phyloP scores from a whole-genome alignment of 2,888 invertebrate genomes.

The Nowickia ferox region DNA sequence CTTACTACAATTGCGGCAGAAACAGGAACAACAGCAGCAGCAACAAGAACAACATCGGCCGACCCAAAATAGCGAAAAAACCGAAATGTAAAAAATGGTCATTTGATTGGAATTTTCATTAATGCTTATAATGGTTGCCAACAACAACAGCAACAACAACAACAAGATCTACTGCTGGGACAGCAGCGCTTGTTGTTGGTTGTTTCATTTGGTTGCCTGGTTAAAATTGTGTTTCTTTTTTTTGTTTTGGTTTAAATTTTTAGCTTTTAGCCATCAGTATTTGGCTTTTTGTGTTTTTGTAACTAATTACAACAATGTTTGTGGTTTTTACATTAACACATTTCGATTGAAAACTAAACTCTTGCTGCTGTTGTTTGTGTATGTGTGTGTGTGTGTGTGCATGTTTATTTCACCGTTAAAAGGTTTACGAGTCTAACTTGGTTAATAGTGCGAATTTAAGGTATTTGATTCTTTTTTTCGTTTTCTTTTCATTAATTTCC shows the following conservation, averaged over 20 bases:
- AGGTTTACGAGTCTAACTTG: constrained; percentile 49
- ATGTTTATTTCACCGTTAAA: constrained; percentile 48
- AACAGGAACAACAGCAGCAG: constrained; percentile 42
- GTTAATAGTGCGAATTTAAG: constrained; percentile 70
- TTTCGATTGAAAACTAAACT: constrained; percentile 65
- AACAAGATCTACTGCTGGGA: constrained; percentile 1
- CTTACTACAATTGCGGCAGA: constrained; percentile 32
- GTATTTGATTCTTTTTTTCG: constrained; percentile 36
- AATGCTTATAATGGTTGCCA: constrained; percentile 67
- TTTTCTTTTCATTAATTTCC: constrained; percentile 8
- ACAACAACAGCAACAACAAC: constrained; percentile 18
- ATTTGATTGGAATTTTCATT: constrained; percentile 73
- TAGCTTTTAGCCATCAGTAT: constrained; percentile 64
- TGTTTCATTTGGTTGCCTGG: constrained; percentile 50
- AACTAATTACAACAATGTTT: constrained; percentile 72
- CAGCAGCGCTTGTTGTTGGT: constrained; percentile 20
- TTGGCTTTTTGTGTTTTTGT: constrained; percentile 66
- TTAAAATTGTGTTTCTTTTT: constrained; percentile 23
- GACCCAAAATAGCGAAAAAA: constrained; percentile 45
- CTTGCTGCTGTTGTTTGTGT: constrained; percentile 14
- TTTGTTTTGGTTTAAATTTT: constrained; percentile 57
- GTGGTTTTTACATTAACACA: constrained; percentile 72
- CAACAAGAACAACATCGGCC: constrained; percentile 34
- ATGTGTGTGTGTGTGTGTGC: background rate
- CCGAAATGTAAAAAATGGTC: constrained; percentile 62